Base-by-base conservation (phyloP, 1,140 invertebrate genomes). In the Schlechtendalia chinensis region DNA sequence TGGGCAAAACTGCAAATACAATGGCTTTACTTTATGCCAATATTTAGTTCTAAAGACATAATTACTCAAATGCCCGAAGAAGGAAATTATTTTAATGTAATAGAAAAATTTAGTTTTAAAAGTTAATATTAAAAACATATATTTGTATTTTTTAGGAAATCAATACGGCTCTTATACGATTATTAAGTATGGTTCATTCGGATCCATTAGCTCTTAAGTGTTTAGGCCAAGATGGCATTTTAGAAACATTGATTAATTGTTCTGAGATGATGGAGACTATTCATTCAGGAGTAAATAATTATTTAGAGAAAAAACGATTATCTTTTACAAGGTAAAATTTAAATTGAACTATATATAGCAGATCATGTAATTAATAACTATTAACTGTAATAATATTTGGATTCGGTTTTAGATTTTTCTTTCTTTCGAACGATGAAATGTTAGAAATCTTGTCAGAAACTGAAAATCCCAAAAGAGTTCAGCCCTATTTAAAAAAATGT, bases 361-460 rank as follows among this genome's bases (percentile, higher is more conserved):
- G 12, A 24, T 1, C 1, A 45, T 0, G n/a, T 24, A 22, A 16
- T 47, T 24, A 45, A 22, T 45, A 8, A 39, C n/a, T n/a, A n/a
- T n/a, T 39, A 12, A 50, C 11, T 50, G 47, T 12, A 1, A 50
- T 24, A 22, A 24, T 53, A 27, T 14, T 53, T 3, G 19, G 56
- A 80, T 82, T 67, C 12, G 84, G 72, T 81, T 82, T n/a, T 32
- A 90, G 96, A 84, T 96, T 98, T 85, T 98, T 97, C 87, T 98
- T 98, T 84, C 87, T 98, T 54, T 97, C 96, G 10, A 97, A 97
- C 84, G 95, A 97, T 84, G 96, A 98, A 87, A 93, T 98, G 90
- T 87, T 98, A 29, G 95, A 97, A 87, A 97, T 98, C 84, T 87
- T 98, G 56, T 96, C 95, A 0, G 94, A 97, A 88, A 91, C 93